These are phyloP conservation scores for Atrichornis clamosus DNA, from an alignment of 2,113 vertebrate genomes.

Conservation along the genomic window DNA sequence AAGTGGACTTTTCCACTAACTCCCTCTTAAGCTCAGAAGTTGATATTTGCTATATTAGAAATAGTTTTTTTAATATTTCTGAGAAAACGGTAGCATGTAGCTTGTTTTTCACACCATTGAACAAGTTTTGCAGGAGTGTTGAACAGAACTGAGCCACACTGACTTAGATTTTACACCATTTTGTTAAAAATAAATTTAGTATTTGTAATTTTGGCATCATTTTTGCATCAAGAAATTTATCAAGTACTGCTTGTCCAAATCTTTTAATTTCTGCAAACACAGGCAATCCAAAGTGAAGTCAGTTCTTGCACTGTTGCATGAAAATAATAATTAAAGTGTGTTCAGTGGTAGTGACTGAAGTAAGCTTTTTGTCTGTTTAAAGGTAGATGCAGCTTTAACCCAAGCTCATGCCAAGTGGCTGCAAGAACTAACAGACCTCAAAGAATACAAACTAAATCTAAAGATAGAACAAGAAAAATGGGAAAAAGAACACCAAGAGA, in stretches of 20 bases:
- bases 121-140: background rate
- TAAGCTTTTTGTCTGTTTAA: background rate
- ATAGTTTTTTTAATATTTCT: background rate
- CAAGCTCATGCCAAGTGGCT: conserved; percentile 83
- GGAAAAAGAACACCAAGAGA: conserved; percentile 74
- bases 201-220: background rate
- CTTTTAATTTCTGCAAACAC: background rate
- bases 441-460: conserved; percentile 82
- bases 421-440: conserved; percentile 81
- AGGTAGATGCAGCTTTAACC: conserved; percentile 87
- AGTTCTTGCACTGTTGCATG: background rate
- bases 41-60: background rate
- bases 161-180: background rate
- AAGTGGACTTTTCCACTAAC: background rate
- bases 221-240: background rate
- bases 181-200: background rate
- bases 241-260: background rate
- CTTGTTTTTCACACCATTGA: background rate
- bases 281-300: background rate
- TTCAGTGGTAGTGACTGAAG: background rate
- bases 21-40: background rate
- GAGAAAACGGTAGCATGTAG: background rate
- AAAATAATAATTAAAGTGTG: background rate
- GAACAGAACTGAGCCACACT: background rate
- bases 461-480: conserved; percentile 81